These are phyloP conservation scores for Montipora foliosa DNA, from an alignment of 64 coral and sea anemone genomes.

Conservation along the genomic window DNA sequence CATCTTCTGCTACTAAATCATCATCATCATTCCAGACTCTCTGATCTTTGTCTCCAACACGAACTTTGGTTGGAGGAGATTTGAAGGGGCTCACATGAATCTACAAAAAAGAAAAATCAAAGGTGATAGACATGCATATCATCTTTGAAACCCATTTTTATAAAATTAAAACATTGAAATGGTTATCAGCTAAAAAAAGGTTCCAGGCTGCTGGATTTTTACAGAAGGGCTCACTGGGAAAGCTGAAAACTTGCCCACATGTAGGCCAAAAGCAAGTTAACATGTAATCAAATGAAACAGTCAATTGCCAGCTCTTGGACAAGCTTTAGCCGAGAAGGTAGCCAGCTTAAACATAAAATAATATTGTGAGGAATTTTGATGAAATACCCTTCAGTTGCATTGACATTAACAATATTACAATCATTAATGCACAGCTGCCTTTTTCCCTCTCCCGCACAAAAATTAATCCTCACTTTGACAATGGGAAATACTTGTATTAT, in stretches of 20 bases:
- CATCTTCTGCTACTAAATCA: conserved; percentile 70
- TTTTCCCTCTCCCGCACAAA: too few species aligned
- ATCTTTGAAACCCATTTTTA: neutral
- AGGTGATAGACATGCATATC: neutral
- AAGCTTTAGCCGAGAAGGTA: neutral
- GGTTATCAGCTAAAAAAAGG: neutral
- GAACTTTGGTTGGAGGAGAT: conserved; percentile 90
- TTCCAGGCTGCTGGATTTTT: neutral
- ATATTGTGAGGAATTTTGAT: neutral
- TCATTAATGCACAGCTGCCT: too few species aligned
- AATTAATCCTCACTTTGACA: too few species aligned
- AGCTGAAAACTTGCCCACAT: neutral
- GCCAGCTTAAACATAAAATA: neutral
- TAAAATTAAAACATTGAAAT: neutral
- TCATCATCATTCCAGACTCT: conserved; percentile 85
- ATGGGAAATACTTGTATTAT: too few species aligned
- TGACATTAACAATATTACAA: too few species aligned
- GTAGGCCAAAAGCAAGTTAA: too few species aligned
- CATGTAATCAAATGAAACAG: neutral
- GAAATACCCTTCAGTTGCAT: too few species aligned
- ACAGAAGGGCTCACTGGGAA: neutral
- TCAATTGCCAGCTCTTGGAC: neutral
- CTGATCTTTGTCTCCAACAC: conserved; percentile 88
- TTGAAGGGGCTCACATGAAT: conserved; percentile 81
- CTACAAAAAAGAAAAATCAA: conserved; percentile 9